Evolutionary conservation across 2,888 invertebrate species (phyloP), one percentile per base, ranked within the genome.

Genomic region (Lochmaea crataegi): DNA sequence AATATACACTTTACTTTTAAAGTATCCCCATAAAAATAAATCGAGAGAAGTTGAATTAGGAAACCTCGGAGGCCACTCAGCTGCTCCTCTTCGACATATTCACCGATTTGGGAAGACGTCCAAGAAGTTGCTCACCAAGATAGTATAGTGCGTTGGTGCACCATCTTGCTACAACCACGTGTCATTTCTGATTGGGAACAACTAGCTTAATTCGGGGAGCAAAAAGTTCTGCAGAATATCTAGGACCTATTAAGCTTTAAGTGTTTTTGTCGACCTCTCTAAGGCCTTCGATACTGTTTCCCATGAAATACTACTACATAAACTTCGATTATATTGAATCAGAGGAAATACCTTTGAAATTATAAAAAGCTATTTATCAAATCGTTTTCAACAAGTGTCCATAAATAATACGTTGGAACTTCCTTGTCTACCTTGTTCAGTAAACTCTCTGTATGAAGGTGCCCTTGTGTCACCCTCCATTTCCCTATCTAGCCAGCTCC

Each of bases 101-200:
- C 18, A 53, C 0, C 10, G 53, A 53, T 53, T 53, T 53, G 53
- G 6, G 7, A 53, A 53, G 18, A 53, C 16, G 16, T 53, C 9
- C 53, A 16, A 16, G 9, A 9, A 53, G 53, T 18, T 53, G 5
- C 9, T n/a, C 53, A 53, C 18, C 53, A 53, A 18, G 9, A 48
- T n/a, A n/a, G n/a, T n/a, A n/a, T n/a, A n/a, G n/a, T n/a, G 73
- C 56, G 74, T 69, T 11, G 74, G 74, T 60, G 72, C 72, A 51
- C 73, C 73, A 69, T 77, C 75, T 57, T 75, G 73, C 66, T 75
- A 74, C 38, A 72, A n/a, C 74, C 77, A 76, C 11, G 76, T 68
- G 63, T 72, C 22, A 68, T 53, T 72, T 72, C 32, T 68, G 53
- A 68, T 72, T 64, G 72, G 53, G 18, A 68, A 68, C 64, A 72